These are phyloP conservation scores for Lepidochrysops patricia DNA, from an alignment of 2,888 invertebrate genomes.

Conservation along the genomic window DNA sequence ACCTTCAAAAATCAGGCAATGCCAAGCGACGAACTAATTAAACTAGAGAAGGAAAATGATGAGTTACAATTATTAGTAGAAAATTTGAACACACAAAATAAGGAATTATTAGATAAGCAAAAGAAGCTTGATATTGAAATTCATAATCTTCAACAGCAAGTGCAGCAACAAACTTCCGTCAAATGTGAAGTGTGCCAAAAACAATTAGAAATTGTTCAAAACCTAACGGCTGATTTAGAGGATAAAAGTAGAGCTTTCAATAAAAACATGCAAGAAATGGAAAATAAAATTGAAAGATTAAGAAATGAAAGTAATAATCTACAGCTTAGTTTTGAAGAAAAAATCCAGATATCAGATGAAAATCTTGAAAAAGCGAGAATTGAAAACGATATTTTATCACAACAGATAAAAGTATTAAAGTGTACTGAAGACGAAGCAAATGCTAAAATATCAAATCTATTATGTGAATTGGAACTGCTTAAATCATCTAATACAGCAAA, in stretches of 20 bases:
- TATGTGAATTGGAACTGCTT: slow-evolving; percentile 34
- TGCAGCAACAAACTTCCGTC: slow-evolving; percentile 23
- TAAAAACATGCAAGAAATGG: slow-evolving; percentile 17
- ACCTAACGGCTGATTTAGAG: slow-evolving; percentile 17
- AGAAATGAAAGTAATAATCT: slow-evolving; percentile 31
- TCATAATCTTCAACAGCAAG: slow-evolving; percentile 35
- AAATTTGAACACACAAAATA: slow-evolving; percentile 46
- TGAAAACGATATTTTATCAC: slow-evolving; percentile 32
- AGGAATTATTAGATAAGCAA: slow-evolving; percentile 35
- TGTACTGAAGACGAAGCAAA: slow-evolving; percentile 32
- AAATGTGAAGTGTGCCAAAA: slow-evolving; percentile 16
- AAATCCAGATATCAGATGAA: slow-evolving; percentile 32
- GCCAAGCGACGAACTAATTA: slow-evolving; percentile 40
- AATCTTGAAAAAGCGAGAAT: slow-evolving; percentile 26
- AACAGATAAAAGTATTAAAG: slow-evolving; percentile 32
- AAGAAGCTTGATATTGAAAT: slow-evolving; percentile 18
- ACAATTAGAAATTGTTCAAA: slow-evolving; percentile 16
- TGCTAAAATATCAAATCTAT: slow-evolving; percentile 31
- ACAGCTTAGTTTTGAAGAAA: slow-evolving; percentile 34
- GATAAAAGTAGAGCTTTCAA: slow-evolving; percentile 16
- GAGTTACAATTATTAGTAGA: slow-evolving; percentile 52
- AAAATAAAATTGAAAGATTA: slow-evolving; percentile 28
- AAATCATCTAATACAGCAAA: slow-evolving; percentile 18
- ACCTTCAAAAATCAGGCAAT: neutral
- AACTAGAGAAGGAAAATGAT: slow-evolving; percentile 65